Base-by-base conservation (phyloP, 2,113 vertebrate genomes). In the Parus major region DNA sequence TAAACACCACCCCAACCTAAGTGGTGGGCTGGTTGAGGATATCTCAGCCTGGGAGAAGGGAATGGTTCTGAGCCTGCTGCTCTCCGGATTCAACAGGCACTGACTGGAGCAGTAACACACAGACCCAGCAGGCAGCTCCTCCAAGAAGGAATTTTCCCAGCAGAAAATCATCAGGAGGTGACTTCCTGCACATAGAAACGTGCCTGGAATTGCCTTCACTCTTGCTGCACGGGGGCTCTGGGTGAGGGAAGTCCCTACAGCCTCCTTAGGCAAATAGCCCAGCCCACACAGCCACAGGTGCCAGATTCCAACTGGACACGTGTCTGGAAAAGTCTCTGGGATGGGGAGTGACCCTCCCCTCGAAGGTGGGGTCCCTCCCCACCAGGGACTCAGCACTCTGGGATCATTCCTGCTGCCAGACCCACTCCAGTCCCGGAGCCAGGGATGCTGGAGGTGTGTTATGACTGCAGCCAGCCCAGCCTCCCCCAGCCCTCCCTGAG, bases 131-230 rank as follows among this genome's bases (percentile, higher is more conserved):
- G 12, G 77, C 72, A 69, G 52, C 69, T 41, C 29, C 69, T 19
- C 31, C 42, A 63, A 18, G 75, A 59, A 86, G 61, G 92, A 92
- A 59, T 92, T 75, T 95, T 89, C 78, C 81, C 46, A 50, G 14
- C 27, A 3, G 80, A 80, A 91, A 96, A 82, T 47, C 85, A 71
- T 87, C 88, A 20, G 88, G 94, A 96, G 85, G 53, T 70, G 68
- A 46, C 75, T 90, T 88, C 79, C 88, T 53, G 93, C 92, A 70
- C 71, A 29, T 33, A 91, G 90, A 89, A 96, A 90, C 91, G 59
- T 72, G 27, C 80, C 86, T 75, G 61, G 97, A 96, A 93, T 78
- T 94, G 97, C 94, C 92, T 95, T 86, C 84, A 4, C 18, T 59
- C 87, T 82, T 59, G 2, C 39, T 44, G 72, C 95, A 60, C 69